A percentile compares a stretch with the other conserved stretches of the same genome.
These are phyloP conservation scores for Camponotus vicinus DNA, from an alignment of 1,140 invertebrate genomes.

Conservation along the genomic window DNA sequence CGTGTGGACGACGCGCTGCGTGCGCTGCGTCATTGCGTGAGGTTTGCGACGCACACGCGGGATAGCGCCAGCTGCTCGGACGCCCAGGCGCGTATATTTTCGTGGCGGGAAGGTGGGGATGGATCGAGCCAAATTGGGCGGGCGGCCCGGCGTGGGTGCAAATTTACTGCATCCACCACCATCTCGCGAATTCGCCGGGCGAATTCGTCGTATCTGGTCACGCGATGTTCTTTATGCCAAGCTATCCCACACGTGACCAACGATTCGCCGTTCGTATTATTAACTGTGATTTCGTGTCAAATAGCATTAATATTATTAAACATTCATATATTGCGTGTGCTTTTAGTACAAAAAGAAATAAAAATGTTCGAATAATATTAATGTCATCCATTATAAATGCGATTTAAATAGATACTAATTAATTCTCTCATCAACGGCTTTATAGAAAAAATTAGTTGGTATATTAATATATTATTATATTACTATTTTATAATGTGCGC, in stretches of 20 bases:
- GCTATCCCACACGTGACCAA: neutral
- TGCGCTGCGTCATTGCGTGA: conserved; percentile 62
- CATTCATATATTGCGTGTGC: neutral
- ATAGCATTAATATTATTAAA: neutral
- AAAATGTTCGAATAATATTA: neutral
- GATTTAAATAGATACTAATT: neutral
- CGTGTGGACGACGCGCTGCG: conserved; percentile 47
- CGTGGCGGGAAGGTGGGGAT: conserved; percentile 17
- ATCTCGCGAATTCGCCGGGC: conserved; percentile 29
- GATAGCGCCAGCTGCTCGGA: conserved; percentile 75
- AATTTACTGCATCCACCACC: conserved; percentile 68
- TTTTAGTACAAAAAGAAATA: neutral
- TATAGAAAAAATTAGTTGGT: neutral
- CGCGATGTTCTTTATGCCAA: neutral
- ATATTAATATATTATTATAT: too few species aligned
- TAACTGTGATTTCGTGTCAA: neutral
- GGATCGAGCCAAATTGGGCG: conserved; percentile 56
- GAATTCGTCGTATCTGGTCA: conserved; percentile 42
- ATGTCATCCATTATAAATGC: neutral
- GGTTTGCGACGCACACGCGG: conserved; percentile 74
- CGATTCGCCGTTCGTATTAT: neutral
- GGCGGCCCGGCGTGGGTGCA: conserved; percentile 68
- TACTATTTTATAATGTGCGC: too few species aligned
- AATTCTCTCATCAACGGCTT: neutral
- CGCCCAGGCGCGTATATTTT: conserved; percentile 66